phyloP scores from a whole-genome alignment of 2,113 vertebrate genomes.

The Miniopterus natalensis region DNA sequence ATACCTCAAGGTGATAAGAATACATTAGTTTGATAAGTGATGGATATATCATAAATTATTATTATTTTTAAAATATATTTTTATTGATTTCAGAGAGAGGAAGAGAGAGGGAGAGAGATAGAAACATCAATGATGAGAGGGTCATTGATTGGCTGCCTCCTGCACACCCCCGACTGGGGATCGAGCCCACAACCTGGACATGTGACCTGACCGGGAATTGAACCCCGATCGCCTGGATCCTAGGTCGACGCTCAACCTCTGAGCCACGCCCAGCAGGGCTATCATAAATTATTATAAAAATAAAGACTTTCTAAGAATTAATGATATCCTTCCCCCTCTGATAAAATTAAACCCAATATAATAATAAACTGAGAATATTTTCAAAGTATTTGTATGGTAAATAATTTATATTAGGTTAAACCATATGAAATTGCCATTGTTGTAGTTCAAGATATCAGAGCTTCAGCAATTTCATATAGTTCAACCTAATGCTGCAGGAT shows the following conservation, averaged over 20 bases:
- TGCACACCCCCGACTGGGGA: too few species aligned
- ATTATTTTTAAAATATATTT: neutral
- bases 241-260: too few species aligned
- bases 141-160: too few species aligned
- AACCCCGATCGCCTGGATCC: too few species aligned
- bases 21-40: constrained; percentile 27
- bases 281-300: constrained; percentile 59
- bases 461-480: constrained; percentile 52
- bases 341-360: constrained; percentile 44
- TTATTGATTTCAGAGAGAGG: too few species aligned
- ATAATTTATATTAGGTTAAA: constrained; percentile 50
- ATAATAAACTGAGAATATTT: constrained; percentile 34
- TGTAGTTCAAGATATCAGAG: constrained; percentile 57
- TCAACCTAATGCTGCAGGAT: constrained; percentile 49
- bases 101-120: too few species aligned
- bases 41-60: constrained; percentile 35
- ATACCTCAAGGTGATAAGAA: neutral
- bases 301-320: constrained; percentile 53
- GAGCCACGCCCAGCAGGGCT: neutral
- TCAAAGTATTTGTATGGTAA: constrained; percentile 37
- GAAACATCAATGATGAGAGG: too few species aligned
- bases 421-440: constrained; percentile 28
- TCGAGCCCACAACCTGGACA: too few species aligned
- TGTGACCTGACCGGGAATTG: too few species aligned
- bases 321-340: constrained; percentile 15